Base-by-base conservation (phyloP, 2,888 invertebrate genomes). In the Acrobasis suavella region DNA sequence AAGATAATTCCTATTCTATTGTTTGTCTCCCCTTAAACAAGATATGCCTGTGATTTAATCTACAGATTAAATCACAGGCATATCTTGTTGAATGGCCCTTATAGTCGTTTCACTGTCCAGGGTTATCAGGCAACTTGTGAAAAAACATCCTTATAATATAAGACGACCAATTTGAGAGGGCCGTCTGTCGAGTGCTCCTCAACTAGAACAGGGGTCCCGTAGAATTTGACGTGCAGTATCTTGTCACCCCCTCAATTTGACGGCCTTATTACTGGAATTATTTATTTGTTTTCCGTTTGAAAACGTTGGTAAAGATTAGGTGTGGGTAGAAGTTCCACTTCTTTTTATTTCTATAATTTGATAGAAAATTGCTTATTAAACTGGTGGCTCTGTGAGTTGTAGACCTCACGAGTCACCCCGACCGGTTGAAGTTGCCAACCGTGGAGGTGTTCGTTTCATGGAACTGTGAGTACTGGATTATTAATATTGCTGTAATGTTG, bases 261-360 rank as follows among this genome's bases (percentile, higher is more conserved):
- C 72, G 70, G 22, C 74, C 72, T 76, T 74, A 78, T 81, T 81
- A 76, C 76, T 67, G 64, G 77, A 79, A 79, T 81, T 76, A 79
- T 82, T 78, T 83, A 82, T 82, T 80, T 82, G 72, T 76, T 78
- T 78, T 77, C 69, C 69, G 67, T 67, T 72, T 64, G 67, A 67
- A 67, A 68, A 68, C 58, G 62, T 55, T n/a, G 61, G 9, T 52
- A 58, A 17, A 63, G 61, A 64, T 58, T 52, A 50, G 6, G 17
- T 22, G 12, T 12, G 14, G 42, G 42, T 14, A 46, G 56, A 42
- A 46, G n/a, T 39, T 17, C 14, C 16, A 38, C 7, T 7, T 46
- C n/a, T 14, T 14, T 46, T n/a, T n/a, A n/a, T n/a, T n/a, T n/a
- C n/a, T n/a, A n/a, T n/a, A n/a, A n/a, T n/a, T n/a, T n/a, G n/a